These are phyloP conservation scores for Choloepus hoffmanni DNA, from an alignment of 2,113 vertebrate species.

Conservation along the genomic window DNA sequence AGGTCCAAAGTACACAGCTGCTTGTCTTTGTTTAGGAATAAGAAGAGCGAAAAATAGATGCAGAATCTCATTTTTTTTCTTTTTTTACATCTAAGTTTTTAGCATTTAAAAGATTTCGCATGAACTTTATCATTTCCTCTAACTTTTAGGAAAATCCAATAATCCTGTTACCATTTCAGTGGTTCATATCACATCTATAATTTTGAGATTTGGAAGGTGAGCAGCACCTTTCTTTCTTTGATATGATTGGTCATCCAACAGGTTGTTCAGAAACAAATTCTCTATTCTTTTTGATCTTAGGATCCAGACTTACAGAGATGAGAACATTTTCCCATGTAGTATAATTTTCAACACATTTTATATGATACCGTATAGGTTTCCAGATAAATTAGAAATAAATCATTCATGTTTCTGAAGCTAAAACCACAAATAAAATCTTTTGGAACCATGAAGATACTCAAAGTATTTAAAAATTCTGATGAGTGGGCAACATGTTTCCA, in stretches of 20 bases:
- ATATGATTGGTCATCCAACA: neutral
- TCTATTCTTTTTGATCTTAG: neutral
- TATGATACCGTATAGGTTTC: neutral
- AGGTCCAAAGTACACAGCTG: neutral
- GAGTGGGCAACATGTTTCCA: neutral
- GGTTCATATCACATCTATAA: neutral
- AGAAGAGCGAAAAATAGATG: neutral
- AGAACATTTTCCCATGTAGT: neutral
- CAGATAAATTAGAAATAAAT: conserved; percentile 50
- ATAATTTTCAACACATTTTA: neutral
- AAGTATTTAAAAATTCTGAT: conserved; percentile 15
- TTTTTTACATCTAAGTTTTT: conserved; percentile 30
- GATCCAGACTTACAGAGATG: conserved; percentile 40
- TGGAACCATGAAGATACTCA: neutral
- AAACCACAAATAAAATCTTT: neutral
- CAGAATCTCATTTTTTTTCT: conserved; percentile 5
- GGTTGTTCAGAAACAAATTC: conserved; percentile 23
- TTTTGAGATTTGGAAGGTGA: conserved; percentile 43
- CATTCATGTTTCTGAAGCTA: conserved; percentile 6
- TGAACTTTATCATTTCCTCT: neutral
- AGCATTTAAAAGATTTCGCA: conserved; percentile 44
- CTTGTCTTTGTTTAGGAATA: conserved; percentile 61
- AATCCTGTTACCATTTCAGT: conserved; percentile 24
- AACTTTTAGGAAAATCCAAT: neutral
- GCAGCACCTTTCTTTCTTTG: neutral